These are phyloP conservation scores for Pangasius mekongensis DNA, from an alignment of 2,797 vertebrate species.

Conservation along the genomic window DNA sequence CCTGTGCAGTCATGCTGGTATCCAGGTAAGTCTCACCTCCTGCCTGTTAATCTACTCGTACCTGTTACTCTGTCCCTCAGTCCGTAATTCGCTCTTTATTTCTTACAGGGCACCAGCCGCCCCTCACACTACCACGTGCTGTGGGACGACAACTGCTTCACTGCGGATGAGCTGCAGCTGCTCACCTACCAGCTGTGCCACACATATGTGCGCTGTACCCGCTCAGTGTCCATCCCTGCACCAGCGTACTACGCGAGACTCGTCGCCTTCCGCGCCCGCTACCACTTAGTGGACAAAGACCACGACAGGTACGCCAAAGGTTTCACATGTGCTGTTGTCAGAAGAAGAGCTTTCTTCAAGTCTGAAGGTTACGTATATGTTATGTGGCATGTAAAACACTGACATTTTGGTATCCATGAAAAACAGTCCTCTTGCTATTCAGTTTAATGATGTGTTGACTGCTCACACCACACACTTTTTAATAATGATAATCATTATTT, in stretches of 20 bases:
- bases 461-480: neutral
- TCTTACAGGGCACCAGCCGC: slow-evolving; percentile 93
- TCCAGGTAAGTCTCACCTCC: slow-evolving; percentile 82
- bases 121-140: slow-evolving; percentile 98
- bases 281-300: slow-evolving; percentile 99
- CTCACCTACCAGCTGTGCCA: slow-evolving; percentile 98
- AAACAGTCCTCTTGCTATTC: neutral
- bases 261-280: slow-evolving; percentile 95
- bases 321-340: too few species aligned
- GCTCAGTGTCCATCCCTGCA: slow-evolving; percentile 96
- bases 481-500: neutral
- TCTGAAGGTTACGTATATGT: neutral
- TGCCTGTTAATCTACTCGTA: neutral
- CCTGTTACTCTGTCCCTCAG: neutral
- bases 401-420: too few species aligned
- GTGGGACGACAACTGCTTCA: slow-evolving; percentile 99
- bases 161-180: slow-evolving; percentile 94
- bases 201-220: slow-evolving; percentile 96
- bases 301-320: slow-evolving; percentile 87
- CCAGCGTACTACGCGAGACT: slow-evolving; percentile 96
- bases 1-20: slow-evolving; percentile 99
- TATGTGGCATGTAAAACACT: neutral
- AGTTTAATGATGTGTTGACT: neutral
- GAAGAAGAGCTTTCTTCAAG: neutral
- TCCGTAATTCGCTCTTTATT: neutral